Evolutionary conservation across 2,888 invertebrate genomes (phyloP), one percentile per base, ranked within the genome.

Genomic region (Osmoderma eremita): DNA sequence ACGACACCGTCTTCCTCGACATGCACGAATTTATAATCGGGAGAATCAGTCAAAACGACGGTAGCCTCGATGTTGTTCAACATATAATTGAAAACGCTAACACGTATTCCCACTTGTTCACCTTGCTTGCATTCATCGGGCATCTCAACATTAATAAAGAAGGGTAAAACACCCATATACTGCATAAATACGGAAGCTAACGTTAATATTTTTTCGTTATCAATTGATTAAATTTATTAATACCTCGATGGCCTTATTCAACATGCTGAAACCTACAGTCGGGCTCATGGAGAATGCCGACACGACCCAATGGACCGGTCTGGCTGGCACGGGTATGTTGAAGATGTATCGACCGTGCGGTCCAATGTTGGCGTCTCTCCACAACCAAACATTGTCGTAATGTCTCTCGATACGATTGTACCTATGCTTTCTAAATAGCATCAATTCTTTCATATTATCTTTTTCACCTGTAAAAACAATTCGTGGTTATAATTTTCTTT

Each of bases 121-220:
- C 97, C 97, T 80, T 95, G 93, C 39, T 91, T 88, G 75, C 93
- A 92, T 36, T 85, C 83, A 0, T 86, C 87, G 0, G 97, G 97
- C 85, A 96, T 95, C 80, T 98, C 97, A 54, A 97, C 92, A 77
- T 94, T 94, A 75, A 97, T 96, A 84, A 93, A 97, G 88, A 98
- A 96, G 13, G 97, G 96, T 41, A 95, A 85, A 0, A 95, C 91
- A 12, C 95, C 96, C 22, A 92, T 90, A 81, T 96, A 97, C 88
- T 93, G 83, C 1, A 80, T 76, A 68, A 63, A 72, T 62, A 56
- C 42, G 65, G 36, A 45, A 61, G 6, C 30, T 30, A 30, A 30
- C 1, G 30, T 41, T 17, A 48, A 42, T 58, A 18, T 22, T 20
- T 10, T 13, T 2, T 53, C 20, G 50, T 8, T 15, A 8, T 15